Evolutionary conservation across 1,140 invertebrate genomes (phyloP), one percentile per base, ranked within the genome.

Genomic region (Cotesia vestalis): DNA sequence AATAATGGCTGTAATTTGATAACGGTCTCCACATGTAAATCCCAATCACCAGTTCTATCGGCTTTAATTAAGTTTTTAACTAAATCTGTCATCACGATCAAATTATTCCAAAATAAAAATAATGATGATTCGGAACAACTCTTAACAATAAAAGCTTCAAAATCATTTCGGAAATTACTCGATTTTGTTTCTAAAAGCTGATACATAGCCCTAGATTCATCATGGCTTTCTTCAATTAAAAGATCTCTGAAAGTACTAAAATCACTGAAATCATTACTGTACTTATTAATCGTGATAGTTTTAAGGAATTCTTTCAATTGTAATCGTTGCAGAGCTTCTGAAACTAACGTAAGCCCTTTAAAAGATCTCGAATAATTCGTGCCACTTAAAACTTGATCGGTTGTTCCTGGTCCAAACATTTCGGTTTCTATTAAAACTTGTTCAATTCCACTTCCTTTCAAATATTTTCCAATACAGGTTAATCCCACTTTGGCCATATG

Each of bases 1-100:
- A 77, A 71, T 17, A 77, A n/a, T 9, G 73, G 73, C 52, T 67
- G 68, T n/a, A 74, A n/a, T 73, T 72, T 77, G 35, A 62, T 61
- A 4, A 75, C 34, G 4, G 57, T 71, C 0, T 40, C 9, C 4
- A 74, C 0, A 34, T 75, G 75, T 63, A 73, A 59, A 34, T 71
- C 17, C 71, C 73, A 75, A 63, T 77, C 36, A 0, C 73, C 71
- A 36, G 53, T 53, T 6, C 73, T 27, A 71, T 72, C 70, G 9
- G 67, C 67, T 46, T 67, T 17, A 67, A 76, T 69, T 62, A 72
- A 70, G 59, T 76, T 57, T 51, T 59, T 14, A 38, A 61, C 17
- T 20, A 66, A 61, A 66, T 66, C 8, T 20, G 64, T 68, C n/a
- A 71, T 68, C 17, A 69, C 40, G 5, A 73, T 34, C 14, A 70